Evolutionary conservation across 2,113 vertebrate species (phyloP).

Genomic region (Mus pahari): DNA sequence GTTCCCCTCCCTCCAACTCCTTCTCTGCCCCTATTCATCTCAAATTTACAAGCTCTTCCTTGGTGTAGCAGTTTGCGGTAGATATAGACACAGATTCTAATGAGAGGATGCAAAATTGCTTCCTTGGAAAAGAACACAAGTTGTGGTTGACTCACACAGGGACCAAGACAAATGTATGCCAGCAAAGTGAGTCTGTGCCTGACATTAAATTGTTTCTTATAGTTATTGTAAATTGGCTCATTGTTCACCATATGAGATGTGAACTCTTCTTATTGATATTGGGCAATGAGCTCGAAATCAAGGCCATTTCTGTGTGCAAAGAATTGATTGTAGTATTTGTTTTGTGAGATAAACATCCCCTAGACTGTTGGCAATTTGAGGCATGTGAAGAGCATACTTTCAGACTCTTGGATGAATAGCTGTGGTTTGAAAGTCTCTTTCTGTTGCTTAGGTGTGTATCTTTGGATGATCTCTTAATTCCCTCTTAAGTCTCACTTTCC

Average conservation of each 20-base stretch:
- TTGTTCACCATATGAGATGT: constrained; percentile 35
- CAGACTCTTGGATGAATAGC: not conserved
- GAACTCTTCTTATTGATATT: constrained; percentile 55
- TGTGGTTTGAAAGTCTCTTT: constrained; percentile 59
- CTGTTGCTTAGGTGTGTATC: constrained; percentile 44
- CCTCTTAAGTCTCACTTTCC: not conserved
- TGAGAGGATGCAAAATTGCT: constrained; percentile 57
- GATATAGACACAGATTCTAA: not conserved
- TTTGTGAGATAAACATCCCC: constrained; percentile 65
- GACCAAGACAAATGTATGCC: constrained; percentile 39
- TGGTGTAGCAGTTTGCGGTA: not conserved
- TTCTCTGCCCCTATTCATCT: not conserved
- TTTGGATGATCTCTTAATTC: not conserved
- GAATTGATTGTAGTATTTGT: not conserved
- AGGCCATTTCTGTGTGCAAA: constrained; percentile 48
- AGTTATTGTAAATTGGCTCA: constrained; percentile 57
- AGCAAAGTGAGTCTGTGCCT: not conserved
- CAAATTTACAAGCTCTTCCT: not conserved
- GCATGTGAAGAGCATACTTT: constrained; percentile 51
- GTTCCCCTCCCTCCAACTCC: too few species aligned
- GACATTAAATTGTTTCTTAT: constrained; percentile 23
- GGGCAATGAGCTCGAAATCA: constrained; percentile 42
- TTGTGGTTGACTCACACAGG: not conserved
- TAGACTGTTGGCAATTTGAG: constrained; percentile 29
- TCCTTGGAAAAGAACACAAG: constrained; percentile 7